Evolutionary conservation across 2,888 invertebrate species (phyloP).

Genomic region (Thymelicus lineola): DNA sequence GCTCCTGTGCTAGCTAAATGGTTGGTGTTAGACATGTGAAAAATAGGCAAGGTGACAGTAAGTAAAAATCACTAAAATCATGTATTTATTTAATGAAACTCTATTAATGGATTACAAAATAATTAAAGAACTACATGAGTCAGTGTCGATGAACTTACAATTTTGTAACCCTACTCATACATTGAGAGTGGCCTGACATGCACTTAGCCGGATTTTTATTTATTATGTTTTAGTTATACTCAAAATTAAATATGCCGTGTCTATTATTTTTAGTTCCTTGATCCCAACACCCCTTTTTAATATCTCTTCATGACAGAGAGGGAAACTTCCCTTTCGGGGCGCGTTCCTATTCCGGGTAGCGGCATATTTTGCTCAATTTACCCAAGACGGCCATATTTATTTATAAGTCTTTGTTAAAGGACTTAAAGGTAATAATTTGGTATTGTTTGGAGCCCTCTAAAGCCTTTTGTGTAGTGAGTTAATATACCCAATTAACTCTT

Average conservation of each 20-base stretch:
- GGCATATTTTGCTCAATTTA: constrained; percentile 19
- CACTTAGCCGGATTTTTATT: no score
- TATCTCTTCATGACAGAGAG: constrained; percentile 43
- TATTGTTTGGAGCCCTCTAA: constrained; percentile 6
- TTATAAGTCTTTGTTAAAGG: constrained; percentile 10
- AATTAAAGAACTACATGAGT: no score
- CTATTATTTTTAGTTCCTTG: background rate
- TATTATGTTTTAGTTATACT: no score
- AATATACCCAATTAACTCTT: constrained; percentile 2
- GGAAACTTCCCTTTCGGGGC: constrained; percentile 40
- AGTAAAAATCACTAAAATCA: no score
- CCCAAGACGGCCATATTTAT: constrained; percentile 5
- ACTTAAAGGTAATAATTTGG: constrained; percentile 15
- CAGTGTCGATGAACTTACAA: no score
- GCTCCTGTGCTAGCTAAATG: no score
- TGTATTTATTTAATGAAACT: no score
- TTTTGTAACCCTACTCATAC: no score
- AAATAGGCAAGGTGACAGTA: no score
- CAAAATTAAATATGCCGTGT: constrained; percentile 1
- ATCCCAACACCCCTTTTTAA: constrained; percentile 46
- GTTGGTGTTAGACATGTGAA: no score
- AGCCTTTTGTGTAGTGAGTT: constrained; percentile 9
- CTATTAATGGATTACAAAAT: no score
- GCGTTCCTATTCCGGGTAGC: constrained; percentile 17
- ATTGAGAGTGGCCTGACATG: no score